These are phyloP conservation scores for Megalurothrips usitatus DNA, from an alignment of 2,888 invertebrate genomes.

Conservation along the genomic window DNA sequence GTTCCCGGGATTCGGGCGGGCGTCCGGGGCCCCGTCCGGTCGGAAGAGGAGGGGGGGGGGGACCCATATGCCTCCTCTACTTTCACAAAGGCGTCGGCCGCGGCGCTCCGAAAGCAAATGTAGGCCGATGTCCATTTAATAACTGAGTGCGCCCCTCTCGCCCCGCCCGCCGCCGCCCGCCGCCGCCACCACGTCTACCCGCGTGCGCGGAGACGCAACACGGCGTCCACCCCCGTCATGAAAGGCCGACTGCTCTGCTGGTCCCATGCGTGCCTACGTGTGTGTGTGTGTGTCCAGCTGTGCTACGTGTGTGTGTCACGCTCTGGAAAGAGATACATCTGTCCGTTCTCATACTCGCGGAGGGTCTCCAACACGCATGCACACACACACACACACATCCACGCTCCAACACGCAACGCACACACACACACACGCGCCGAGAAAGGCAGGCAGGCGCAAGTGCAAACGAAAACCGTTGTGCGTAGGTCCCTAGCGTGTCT, in stretches of 20 bases:
- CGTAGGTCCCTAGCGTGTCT: neutral
- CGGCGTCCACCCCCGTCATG: too few relatives aligned
- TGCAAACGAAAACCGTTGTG: conserved; percentile 21
- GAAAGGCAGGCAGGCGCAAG: neutral
- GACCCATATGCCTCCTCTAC: neutral
- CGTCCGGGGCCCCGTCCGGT: too few relatives aligned
- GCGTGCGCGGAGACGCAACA: too few relatives aligned
- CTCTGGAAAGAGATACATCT: neutral
- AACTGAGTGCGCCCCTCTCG: neutral
- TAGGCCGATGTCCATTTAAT: neutral
- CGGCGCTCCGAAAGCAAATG: neutral
- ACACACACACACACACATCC: neutral
- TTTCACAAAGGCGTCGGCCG: too few relatives aligned
- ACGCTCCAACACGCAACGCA: neutral
- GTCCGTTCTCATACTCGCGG: neutral
- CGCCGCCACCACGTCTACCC: neutral
- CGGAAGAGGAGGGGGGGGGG: neutral
- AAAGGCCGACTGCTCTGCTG: too few relatives aligned
- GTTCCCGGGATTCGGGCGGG: neutral
- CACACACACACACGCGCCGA: neutral
- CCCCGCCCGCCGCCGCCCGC: neutral
- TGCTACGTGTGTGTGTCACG: neutral
- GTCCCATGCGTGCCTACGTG: too few relatives aligned
- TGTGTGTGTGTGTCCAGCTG: too few relatives aligned
- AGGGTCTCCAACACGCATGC: neutral